Evolutionary conservation across 1,140 invertebrate species (phyloP).

Genomic region (Cephus cinctus): DNA sequence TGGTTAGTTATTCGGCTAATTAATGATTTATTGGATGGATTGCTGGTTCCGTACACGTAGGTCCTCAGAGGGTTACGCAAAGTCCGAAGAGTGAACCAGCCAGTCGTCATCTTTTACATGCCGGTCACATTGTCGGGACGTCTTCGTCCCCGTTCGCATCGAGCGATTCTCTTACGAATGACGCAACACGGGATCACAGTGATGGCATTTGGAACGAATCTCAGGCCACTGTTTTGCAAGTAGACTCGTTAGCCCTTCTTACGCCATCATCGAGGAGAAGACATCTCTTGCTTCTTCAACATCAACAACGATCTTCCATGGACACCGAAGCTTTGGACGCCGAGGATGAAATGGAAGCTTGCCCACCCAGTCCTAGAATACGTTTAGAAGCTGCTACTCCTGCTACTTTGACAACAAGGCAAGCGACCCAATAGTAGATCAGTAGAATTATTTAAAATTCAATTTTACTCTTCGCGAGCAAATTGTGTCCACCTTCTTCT

Average conservation of each 20-base stretch:
- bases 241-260: constrained; percentile 66
- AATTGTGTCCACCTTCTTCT: no score
- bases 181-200: constrained; percentile 75
- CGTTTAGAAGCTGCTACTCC: constrained; percentile 43
- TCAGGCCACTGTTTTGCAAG: constrained; percentile 77
- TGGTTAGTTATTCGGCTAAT: no score
- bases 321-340: constrained; percentile 76
- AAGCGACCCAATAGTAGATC: no score
- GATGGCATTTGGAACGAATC: constrained; percentile 87
- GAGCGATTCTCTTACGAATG: constrained; percentile 75
- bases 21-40: no score
- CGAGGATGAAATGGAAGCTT: constrained; percentile 65
- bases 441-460: no score
- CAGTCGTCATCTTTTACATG: constrained; percentile 30
- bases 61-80: no score
- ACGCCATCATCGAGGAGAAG: constrained; percentile 75
- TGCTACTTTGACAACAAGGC: constrained; percentile 38
- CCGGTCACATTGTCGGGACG: constrained; percentile 29
- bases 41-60: no score
- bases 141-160: constrained; percentile 72
- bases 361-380: constrained; percentile 43
- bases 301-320: constrained; percentile 80
- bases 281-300: constrained; percentile 73
- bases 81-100: constrained; percentile 26
- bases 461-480: no score